Conservation (phyloP, 1,140 invertebrate species). For the Scaptomyza hsui region DNA sequence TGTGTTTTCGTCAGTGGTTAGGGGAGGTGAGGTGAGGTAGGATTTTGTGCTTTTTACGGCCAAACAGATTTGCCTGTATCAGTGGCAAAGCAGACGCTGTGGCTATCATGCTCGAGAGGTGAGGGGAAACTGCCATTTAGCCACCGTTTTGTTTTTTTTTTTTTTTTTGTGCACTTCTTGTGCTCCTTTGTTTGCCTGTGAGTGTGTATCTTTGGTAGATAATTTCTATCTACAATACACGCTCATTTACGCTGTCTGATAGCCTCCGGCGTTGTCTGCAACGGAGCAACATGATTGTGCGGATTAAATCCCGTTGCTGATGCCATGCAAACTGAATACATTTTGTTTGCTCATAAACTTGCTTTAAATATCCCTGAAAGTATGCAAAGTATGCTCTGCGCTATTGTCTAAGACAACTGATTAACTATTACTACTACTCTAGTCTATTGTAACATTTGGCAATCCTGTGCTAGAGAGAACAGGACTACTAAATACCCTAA, state of each 20-base stretch:
- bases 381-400: not conserved
- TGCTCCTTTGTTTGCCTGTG: slow-evolving; percentile 19
- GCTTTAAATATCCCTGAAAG: not conserved
- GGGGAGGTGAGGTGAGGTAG: not conserved
- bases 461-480: too few relatives aligned
- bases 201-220: slow-evolving; percentile 40
- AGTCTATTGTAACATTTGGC: too few relatives aligned
- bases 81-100: slow-evolving; percentile 49
- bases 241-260: slow-evolving; percentile 81
- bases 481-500: too few relatives aligned
- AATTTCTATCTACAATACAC: slow-evolving; percentile 75
- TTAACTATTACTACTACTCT: too few relatives aligned
- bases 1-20: not conserved
- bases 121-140: slow-evolving; percentile 58
- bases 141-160: slow-evolving; percentile 73
- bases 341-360: slow-evolving; percentile 51
- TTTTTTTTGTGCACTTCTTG: slow-evolving; percentile 63
- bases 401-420: slow-evolving; percentile 20
- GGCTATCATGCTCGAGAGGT: slow-evolving; percentile 36
- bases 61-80: slow-evolving; percentile 73
- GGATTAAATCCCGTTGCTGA: too few relatives aligned
- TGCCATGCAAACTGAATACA: slow-evolving; percentile 19
- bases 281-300: slow-evolving; percentile 9
- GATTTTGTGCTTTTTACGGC: slow-evolving; percentile 19
- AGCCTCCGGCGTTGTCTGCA: slow-evolving; percentile 58